Base-by-base conservation (phyloP, 1,140 invertebrate species). In the Laodelphax striatellus region DNA sequence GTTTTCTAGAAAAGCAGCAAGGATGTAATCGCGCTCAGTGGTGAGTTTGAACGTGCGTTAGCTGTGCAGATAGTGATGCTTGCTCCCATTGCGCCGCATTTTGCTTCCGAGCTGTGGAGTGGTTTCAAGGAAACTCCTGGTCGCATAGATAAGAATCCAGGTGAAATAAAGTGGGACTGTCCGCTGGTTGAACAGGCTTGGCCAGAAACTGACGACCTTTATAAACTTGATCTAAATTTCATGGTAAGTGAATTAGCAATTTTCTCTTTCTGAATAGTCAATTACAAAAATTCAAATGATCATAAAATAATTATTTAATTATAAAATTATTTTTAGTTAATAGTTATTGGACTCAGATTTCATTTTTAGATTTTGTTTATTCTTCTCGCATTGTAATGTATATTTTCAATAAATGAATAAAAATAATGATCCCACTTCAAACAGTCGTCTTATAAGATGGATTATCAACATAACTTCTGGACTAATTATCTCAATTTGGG, bases 61-160 rank as follows among this genome's bases (percentile, higher is more conserved):
- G 88, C 83, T 16, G 73, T 76, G 13, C 81, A 91, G 66, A 80
- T 97, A 52, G 87, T 96, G 58, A 86, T 94, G 82, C 67, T 95
- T 4, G 80, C 88, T 4, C 92, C 93, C 0, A 77, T 97, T 63
- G 85, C 87, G 5, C 94, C 94, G 9, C 88, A 93, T 72, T 95
- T 95, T 72, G 82, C 90, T 10, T 90, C 87, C 1, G 91, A 96
- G 74, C 73, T 96, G 31, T 97, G 94, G 94, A 75, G 80, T 31
- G 89, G 83, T 34, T 85, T 94, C 68, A 70, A 79, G 17, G 77
- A 78, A 1, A 80, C 81, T 9, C 78, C 80, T 5, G 73, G 81
- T 61, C 76, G 79, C 69, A 66, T 80, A 16, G 73, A 75, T 71
- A 58, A 68, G 55, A 65, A 73, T 54, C 71, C 75, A 34, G 64